Evolutionary conservation across 2,888 invertebrate species (phyloP).

Genomic region (Plemyria rubiginata): DNA sequence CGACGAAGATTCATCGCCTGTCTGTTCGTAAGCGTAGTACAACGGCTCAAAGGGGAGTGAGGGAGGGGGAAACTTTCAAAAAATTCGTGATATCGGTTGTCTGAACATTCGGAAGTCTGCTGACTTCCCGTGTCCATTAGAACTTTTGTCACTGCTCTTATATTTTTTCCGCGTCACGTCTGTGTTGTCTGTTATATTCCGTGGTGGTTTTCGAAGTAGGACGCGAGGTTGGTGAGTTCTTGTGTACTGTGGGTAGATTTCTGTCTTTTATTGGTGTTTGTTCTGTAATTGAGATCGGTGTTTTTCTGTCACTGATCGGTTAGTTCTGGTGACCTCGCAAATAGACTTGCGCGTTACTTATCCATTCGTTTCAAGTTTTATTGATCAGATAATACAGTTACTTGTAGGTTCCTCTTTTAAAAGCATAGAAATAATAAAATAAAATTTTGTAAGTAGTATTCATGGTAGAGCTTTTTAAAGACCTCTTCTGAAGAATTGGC

Average conservation of each 20-base stretch:
- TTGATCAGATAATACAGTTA: too few relatives aligned
- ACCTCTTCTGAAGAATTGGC: too few relatives aligned
- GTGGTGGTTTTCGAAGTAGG: slow-evolving; percentile 16
- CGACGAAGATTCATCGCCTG: slow-evolving; percentile 60
- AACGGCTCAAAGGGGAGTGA: slow-evolving; percentile 30
- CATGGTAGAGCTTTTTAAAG: too few relatives aligned
- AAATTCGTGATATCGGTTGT: slow-evolving; percentile 50
- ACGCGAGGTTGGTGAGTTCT: slow-evolving; percentile 17
- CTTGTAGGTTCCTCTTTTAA: too few relatives aligned
- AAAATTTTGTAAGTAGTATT: too few relatives aligned
- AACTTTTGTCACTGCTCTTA: slow-evolving; percentile 47
- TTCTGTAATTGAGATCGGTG: slow-evolving; percentile 8
- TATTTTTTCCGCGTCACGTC: slow-evolving; percentile 39
- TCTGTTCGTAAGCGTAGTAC: slow-evolving; percentile 48
- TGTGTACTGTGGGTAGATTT: slow-evolving; percentile 9
- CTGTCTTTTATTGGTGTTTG: slow-evolving; percentile 8
- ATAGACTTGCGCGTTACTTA: background rate
- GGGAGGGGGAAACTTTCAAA: slow-evolving; percentile 50
- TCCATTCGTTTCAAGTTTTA: background rate
- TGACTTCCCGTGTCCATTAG: slow-evolving; percentile 49
- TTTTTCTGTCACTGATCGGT: slow-evolving; percentile 1
- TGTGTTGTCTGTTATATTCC: slow-evolving; percentile 4
- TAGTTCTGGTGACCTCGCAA: background rate
- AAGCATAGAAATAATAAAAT: too few relatives aligned
- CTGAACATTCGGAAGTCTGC: slow-evolving; percentile 42